These are phyloP conservation scores for Rissa tridactyla DNA, from an alignment of 2,113 vertebrate species.

Conservation along the genomic window DNA sequence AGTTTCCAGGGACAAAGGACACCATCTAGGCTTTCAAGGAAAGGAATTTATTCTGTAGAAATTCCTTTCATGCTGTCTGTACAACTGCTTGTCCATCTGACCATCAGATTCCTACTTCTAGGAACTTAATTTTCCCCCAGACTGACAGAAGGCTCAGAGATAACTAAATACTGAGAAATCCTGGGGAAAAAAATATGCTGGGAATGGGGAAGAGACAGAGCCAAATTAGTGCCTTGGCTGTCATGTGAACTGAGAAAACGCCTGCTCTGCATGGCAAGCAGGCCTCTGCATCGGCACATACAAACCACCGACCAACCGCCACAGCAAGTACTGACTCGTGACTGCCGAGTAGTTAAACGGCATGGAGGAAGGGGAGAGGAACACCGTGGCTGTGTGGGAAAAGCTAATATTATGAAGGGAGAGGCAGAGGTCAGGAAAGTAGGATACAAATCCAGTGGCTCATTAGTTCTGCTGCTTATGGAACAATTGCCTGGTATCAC, in stretches of 20 bases:
- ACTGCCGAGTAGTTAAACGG: neutral
- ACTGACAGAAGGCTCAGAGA: slow-evolving; percentile 16
- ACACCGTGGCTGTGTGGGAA: neutral
- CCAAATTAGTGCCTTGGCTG: neutral
- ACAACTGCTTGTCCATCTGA: slow-evolving; percentile 17
- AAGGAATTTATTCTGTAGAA: neutral
- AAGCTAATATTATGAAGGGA: neutral
- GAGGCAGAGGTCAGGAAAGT: neutral
- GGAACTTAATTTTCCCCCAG: neutral
- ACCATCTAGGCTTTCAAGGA: neutral
- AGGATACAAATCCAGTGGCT: slow-evolving; percentile 26
- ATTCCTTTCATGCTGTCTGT: neutral
- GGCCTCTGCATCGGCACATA: neutral
- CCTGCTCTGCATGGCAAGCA: neutral
- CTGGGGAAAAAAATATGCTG: neutral
- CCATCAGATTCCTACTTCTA: neutral
- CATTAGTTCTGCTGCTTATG: slow-evolving; percentile 14
- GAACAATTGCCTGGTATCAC: neutral
- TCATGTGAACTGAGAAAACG: neutral
- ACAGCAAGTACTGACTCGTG: neutral
- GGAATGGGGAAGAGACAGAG: neutral
- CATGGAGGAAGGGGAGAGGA: neutral
- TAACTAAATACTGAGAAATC: slow-evolving; percentile 36
- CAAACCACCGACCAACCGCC: fast-evolving
- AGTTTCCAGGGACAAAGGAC: neutral